A percentile compares a stretch with the other conserved stretches of the same genome.
phyloP scores from a whole-genome alignment of 2,797 vertebrate species.

The Aldrovandia affinis region DNA sequence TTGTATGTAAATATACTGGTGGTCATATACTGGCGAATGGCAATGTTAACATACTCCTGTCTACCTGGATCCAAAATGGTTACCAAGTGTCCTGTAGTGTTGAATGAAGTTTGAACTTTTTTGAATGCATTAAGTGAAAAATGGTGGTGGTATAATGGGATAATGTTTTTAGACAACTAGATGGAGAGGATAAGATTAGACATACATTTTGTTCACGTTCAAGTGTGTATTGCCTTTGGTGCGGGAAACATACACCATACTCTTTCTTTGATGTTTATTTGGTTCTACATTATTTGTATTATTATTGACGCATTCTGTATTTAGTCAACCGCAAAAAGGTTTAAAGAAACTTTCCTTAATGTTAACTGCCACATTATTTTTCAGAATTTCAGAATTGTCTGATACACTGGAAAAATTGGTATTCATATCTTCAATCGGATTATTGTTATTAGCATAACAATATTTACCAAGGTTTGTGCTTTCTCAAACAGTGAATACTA shows the following conservation, averaged over 20 bases:
- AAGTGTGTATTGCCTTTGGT: background rate
- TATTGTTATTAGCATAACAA: background rate
- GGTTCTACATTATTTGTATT: background rate
- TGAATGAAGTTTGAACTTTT: background rate
- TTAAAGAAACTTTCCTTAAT: background rate
- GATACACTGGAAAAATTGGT: too few relatives aligned
- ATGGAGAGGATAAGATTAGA: conserved; percentile 3
- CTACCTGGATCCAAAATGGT: background rate
- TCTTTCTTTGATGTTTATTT: background rate
- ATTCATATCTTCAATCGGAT: too few relatives aligned
- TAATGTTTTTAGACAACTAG: background rate
- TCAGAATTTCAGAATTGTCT: too few relatives aligned
- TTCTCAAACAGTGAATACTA: background rate
- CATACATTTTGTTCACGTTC: conserved; percentile 3
- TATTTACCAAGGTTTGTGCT: too few relatives aligned
- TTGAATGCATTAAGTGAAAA: background rate
- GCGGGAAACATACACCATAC: background rate
- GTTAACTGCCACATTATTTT: background rate
- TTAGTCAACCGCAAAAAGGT: background rate
- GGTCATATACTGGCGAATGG: background rate
- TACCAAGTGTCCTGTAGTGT: background rate
- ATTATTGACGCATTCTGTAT: background rate
- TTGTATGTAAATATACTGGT: background rate
- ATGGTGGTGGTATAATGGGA: background rate
- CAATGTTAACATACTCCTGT: too few relatives aligned